Conservation (phyloP, 2,888 invertebrate genomes). For the Punctoribates punctum region DNA sequence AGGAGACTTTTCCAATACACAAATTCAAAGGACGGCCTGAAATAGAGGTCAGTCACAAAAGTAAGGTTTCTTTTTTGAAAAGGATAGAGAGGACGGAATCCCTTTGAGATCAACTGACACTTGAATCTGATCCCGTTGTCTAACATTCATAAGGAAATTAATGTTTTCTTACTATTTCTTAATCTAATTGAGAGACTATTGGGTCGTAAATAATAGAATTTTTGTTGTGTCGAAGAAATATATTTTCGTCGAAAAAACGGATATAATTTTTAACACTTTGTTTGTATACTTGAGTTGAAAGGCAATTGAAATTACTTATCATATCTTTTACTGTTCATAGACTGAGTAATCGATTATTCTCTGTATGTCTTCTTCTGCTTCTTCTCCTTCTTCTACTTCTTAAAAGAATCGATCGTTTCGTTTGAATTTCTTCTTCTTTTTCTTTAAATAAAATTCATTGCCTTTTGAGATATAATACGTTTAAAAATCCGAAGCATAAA, state of each 20-base stretch:
- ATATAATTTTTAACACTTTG: no score
- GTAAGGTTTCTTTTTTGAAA: neutral
- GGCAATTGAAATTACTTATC: no score
- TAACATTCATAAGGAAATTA: no score
- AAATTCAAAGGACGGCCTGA: neutral
- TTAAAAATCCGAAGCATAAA: neutral
- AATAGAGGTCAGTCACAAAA: neutral
- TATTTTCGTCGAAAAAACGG: no score
- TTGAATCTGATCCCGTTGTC: no score
- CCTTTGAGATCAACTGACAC: neutral
- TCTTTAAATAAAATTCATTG: neutral
- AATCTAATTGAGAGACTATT: no score
- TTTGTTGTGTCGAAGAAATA: no score
- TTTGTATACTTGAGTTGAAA: no score
- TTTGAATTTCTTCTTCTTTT: neutral
- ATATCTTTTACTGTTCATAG: no score
- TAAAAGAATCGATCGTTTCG: constrained; percentile 1
- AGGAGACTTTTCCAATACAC: neutral
- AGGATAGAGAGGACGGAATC: neutral
- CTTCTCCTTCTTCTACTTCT: neutral
- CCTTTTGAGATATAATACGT: neutral
- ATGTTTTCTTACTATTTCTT: no score
- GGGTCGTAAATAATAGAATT: no score
- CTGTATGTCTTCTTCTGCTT: neutral
- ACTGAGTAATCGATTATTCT: neutral